phyloP scores from a whole-genome alignment of 2,113 vertebrate genomes.

The Herpetotheres cachinnans region DNA sequence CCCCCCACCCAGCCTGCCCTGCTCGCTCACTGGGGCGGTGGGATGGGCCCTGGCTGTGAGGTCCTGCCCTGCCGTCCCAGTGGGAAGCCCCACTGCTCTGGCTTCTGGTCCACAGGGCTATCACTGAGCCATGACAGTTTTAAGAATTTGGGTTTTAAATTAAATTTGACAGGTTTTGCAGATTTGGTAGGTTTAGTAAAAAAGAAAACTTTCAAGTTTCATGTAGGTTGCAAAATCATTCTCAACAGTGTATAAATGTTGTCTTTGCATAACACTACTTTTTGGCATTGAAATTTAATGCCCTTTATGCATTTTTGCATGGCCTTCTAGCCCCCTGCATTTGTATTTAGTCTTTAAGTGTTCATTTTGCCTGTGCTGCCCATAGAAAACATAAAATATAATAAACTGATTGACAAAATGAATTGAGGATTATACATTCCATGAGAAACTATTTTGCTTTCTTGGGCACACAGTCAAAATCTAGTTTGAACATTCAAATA shows the following conservation, averaged over 20 bases:
- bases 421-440: not conserved
- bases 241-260: not conserved
- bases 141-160: not conserved
- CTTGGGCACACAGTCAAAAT: not conserved
- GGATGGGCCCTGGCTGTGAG: not conserved
- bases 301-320: not conserved
- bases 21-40: rapidly evolving
- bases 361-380: not conserved
- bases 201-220: not conserved
- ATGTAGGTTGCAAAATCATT: not conserved
- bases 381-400: conserved; percentile 32
- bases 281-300: not conserved
- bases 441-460: not conserved
- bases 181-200: not conserved
- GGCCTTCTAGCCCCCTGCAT: not conserved
- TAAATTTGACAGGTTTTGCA: not conserved
- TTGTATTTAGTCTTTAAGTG: not conserved
- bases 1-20: not conserved
- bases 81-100: not conserved
- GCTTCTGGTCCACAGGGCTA: not conserved
- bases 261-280: not conserved
- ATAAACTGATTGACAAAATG: conserved; percentile 1
- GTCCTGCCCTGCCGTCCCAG: rapidly evolving
- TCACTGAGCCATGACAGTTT: not conserved
- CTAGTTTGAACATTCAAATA: not conserved